These are phyloP conservation scores for Spermophilus dauricus DNA, from an alignment of 2,113 vertebrate species.

Conservation along the genomic window DNA sequence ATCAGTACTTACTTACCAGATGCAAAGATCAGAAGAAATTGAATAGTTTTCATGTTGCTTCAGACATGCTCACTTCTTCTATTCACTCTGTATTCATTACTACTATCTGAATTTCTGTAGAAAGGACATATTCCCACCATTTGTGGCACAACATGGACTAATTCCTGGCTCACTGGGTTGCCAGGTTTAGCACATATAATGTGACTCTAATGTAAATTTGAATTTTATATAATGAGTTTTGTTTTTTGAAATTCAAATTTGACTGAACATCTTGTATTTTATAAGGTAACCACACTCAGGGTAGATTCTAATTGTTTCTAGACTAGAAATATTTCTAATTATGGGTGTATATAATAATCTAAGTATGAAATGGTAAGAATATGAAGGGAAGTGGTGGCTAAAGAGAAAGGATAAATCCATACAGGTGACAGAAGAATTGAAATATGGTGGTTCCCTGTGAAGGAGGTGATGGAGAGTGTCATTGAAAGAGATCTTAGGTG, in stretches of 20 bases:
- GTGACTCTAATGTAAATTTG: not conserved
- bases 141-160: not conserved
- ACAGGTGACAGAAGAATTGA: not conserved
- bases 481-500: not conserved
- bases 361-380: not conserved
- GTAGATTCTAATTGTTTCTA: conserved; percentile 15
- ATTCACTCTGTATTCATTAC: conserved; percentile 27
- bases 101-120: conserved; percentile 40
- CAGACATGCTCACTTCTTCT: not conserved
- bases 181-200: conserved; percentile 40
- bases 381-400: not conserved
- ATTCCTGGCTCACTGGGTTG: not conserved
- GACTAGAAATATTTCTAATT: not conserved
- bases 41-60: conserved; percentile 57
- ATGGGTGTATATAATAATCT: not conserved
- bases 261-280: not conserved
- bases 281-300: not conserved
- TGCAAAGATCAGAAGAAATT: conserved; percentile 62
- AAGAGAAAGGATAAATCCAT: not conserved
- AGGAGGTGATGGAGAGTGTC: not conserved
- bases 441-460: not conserved
- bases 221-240: conserved; percentile 52
- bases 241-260: conserved; percentile 22
- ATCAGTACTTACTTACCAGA: conserved; percentile 1
- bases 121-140: conserved; percentile 30